These are phyloP conservation scores for Bombus haemorrhoidalis DNA, from an alignment of 1,140 invertebrate genomes.

Conservation along the genomic window DNA sequence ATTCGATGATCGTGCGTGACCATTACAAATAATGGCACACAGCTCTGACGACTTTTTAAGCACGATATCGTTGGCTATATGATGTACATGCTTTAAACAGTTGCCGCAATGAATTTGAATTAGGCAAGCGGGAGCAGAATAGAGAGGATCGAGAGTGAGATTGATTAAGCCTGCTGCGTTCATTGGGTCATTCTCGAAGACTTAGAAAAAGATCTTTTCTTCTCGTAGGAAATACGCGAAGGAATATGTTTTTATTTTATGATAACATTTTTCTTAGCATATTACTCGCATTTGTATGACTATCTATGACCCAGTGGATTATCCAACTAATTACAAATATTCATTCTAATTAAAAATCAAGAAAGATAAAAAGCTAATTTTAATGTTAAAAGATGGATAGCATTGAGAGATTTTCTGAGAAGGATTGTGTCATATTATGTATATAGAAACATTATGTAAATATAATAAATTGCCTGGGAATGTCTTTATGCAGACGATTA, in stretches of 20 bases:
- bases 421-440: no score
- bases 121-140: no score
- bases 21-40: neutral
- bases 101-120: conserved; percentile 6
- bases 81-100: neutral
- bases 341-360: neutral
- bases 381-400: neutral
- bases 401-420: no score
- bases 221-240: no score
- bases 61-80: neutral
- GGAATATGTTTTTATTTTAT: neutral
- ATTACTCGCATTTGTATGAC: neutral
- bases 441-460: no score
- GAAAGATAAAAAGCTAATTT: neutral
- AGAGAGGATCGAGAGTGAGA: neutral
- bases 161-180: neutral
- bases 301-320: neutral
- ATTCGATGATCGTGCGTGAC: neutral
- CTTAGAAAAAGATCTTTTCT: no score
- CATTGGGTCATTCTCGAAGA: neutral
- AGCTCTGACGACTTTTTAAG: no score
- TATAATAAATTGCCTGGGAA: no score
- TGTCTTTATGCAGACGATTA: no score
- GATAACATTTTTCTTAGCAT: neutral
- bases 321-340: no score